Percentiles rank a stretch among this genome's conserved stretches.
Conservation (phyloP, 2,888 invertebrate species). For the Macrophya alboannulata region DNA sequence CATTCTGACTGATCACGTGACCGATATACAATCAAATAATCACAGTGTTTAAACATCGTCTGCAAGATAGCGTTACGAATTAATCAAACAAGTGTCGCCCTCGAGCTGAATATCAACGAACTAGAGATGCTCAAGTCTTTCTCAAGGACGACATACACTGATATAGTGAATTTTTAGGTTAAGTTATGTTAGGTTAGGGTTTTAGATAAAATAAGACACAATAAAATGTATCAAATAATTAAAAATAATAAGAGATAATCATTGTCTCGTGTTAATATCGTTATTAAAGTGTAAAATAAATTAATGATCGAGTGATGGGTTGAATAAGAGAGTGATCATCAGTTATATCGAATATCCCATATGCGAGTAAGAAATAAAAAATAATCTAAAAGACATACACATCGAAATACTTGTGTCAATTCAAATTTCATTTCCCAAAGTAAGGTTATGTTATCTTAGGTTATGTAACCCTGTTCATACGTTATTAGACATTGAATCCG, state of each 20-base stretch:
- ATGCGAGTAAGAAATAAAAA: background rate
- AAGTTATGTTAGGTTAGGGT: background rate
- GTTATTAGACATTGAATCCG: background rate
- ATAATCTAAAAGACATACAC: background rate
- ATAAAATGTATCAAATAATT: background rate
- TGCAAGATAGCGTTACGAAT: background rate
- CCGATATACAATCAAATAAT: background rate
- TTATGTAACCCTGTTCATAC: conserved; percentile 18
- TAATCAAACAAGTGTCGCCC: background rate
- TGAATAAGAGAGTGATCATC: background rate
- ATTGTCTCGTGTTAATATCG: background rate
- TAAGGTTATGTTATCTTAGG: conserved; percentile 22
- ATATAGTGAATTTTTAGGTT: background rate
- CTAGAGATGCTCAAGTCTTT: background rate
- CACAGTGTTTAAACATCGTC: background rate
- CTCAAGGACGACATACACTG: background rate
- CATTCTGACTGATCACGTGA: too few relatives aligned
- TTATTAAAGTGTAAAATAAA: background rate
- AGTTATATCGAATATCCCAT: background rate
- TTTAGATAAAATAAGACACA: background rate
- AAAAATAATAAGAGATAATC: background rate
- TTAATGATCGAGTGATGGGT: conserved; percentile 1
- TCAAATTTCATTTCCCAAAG: background rate
- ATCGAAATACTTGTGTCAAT: background rate
- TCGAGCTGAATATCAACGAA: background rate